Evolutionary conservation across 1,140 invertebrate genomes (phyloP).

Genomic region (Laodelphax striatellus): DNA sequence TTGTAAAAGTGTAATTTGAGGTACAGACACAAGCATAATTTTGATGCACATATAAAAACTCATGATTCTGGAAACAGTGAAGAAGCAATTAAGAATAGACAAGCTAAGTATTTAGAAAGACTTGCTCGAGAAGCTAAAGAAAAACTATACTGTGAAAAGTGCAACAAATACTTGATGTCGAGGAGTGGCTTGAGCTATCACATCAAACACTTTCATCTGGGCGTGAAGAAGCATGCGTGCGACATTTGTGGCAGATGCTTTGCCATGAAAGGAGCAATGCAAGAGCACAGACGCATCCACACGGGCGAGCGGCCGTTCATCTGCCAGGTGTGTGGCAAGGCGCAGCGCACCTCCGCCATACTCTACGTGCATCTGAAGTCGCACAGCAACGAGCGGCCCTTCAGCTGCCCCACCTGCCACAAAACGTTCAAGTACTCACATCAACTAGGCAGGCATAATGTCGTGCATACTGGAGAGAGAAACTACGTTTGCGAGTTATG

Average conservation of each 20-base stretch:
- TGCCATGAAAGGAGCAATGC: constrained; percentile 32
- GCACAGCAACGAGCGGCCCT: constrained; percentile 55
- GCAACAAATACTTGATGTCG: constrained; percentile 33
- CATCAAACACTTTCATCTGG: constrained; percentile 16
- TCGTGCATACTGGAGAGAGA: constrained; percentile 13
- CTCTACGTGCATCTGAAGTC: constrained; percentile 36
- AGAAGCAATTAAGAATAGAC: no score
- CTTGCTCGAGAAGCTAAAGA: no score
- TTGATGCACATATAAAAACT: background rate
- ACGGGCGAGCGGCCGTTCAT: constrained; percentile 45
- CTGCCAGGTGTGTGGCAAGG: constrained; percentile 44
- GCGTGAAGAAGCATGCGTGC: constrained; percentile 41
- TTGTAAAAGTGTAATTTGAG: constrained; percentile 11
- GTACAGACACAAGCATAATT: constrained; percentile 8
- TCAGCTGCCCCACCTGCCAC: constrained; percentile 46
- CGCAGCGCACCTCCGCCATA: constrained; percentile 43
- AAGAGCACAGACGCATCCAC: constrained; percentile 45
- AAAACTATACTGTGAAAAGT: constrained; percentile 29
- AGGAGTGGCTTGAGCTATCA: constrained; percentile 7
- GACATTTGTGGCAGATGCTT: constrained; percentile 40
- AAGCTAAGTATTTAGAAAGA: no score
- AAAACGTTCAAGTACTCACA: constrained; percentile 43
- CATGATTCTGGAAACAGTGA: background rate
- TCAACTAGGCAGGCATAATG: constrained; percentile 46
- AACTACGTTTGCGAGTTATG: constrained; percentile 38